These are phyloP conservation scores for Drosophila tani DNA, from an alignment of 1,140 invertebrate species.

Conservation along the genomic window DNA sequence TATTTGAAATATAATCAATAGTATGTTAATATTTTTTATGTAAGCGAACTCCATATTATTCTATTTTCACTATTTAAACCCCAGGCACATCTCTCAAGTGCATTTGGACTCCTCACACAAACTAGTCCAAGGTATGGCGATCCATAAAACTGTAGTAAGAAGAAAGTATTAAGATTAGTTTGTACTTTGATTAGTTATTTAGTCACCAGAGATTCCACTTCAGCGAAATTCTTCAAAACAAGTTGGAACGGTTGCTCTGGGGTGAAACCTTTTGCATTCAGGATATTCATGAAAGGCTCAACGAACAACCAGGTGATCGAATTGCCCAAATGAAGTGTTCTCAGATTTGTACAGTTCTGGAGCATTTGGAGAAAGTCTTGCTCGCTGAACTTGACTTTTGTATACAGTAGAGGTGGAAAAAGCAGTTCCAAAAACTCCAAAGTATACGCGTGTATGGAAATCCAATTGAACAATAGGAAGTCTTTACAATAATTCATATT, in stretches of 20 bases:
- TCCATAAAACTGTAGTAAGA: not conserved
- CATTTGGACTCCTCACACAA: not conserved
- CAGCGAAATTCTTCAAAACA: not conserved
- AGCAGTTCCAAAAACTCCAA: constrained; percentile 4
- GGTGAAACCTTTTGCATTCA: not conserved
- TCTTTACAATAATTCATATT: not conserved
- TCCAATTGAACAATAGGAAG: not conserved
- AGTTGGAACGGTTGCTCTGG: not conserved
- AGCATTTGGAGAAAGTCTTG: not conserved
- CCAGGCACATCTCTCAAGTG: not conserved
- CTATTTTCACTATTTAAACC: not conserved
- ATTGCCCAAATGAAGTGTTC: not conserved
- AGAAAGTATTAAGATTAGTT: too few relatives aligned
- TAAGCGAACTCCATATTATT: not conserved
- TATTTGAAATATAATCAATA: too few relatives aligned
- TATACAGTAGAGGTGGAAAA: not conserved
- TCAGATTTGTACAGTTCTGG: not conserved
- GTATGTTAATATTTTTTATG: too few relatives aligned
- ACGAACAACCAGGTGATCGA: not conserved
- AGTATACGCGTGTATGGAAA: not conserved
- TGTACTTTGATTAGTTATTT: not conserved
- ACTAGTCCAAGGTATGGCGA: not conserved
- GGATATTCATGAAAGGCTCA: not conserved
- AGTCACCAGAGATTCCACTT: not conserved
- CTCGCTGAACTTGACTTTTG: not conserved